Evolutionary conservation across 1,140 invertebrate species (phyloP).

Genomic region (Cyclina sinensis): DNA sequence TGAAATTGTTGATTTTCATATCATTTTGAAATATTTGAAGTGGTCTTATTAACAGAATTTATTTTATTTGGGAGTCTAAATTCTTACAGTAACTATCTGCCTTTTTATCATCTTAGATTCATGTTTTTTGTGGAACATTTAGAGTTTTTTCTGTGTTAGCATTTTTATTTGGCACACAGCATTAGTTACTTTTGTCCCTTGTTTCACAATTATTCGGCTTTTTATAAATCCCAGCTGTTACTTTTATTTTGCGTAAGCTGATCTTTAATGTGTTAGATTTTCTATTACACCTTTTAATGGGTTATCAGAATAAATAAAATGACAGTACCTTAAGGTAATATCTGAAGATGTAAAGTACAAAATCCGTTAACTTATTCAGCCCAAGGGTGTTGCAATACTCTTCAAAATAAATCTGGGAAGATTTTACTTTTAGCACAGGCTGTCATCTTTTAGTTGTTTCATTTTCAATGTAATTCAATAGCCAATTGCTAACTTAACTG

Average conservation of each 20-base stretch:
- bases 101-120: too few relatives aligned
- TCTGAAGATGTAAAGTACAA: neutral
- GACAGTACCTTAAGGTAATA: neutral
- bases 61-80: too few relatives aligned
- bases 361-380: neutral
- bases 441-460: constrained; percentile 20
- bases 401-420: neutral
- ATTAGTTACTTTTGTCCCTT: too few relatives aligned
- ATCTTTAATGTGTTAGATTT: neutral
- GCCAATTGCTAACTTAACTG: constrained; percentile 23
- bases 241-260: neutral
- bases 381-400: neutral
- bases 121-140: too few relatives aligned
- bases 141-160: too few relatives aligned
- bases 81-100: too few relatives aligned
- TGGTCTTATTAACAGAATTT: too few relatives aligned
- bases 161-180: too few relatives aligned
- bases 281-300: constrained; percentile 11
- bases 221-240: neutral
- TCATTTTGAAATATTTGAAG: too few relatives aligned
- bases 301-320: constrained; percentile 21
- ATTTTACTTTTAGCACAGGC: constrained; percentile 6
- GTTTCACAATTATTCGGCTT: neutral
- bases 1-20: too few relatives aligned
- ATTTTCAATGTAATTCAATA: constrained; percentile 34